Evolutionary conservation across 2,797 vertebrate species (phyloP), one percentile per base, ranked within the genome.

Genomic region (Thaleichthys pacificus): DNA sequence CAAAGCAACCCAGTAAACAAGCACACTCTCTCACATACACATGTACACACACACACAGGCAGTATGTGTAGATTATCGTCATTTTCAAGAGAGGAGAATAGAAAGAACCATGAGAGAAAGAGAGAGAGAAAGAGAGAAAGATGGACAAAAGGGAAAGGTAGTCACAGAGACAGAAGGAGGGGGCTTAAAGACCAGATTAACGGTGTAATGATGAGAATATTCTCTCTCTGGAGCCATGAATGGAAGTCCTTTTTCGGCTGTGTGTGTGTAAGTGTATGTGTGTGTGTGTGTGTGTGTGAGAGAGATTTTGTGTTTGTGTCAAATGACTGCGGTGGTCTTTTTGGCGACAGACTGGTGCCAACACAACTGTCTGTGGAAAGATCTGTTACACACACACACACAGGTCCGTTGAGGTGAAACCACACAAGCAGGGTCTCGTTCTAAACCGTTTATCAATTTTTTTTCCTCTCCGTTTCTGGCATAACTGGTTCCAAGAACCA

Each of bases 241-340:
- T 87, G 85, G 83, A 82, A 77, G 84, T 68, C 62, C 70, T 89
- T 83, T 90, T 85, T 89, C 71, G 69, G 58, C 54, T 47, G 64
- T 51, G 63, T 65, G 61, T 65, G 49, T 30, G 61, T 61, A 12
- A 56, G n/a, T 3, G 7, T 70, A 54, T 84, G 84, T 82, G 75
- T 77, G 65, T 77, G 75, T 79, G 70, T 70, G 66, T 42, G 66
- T 61, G 24, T 73, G 32, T 38, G 63, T 47, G 32, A 21, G 62
- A 49, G 35, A 61, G 21, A 8, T 6, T 70, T 15, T 35, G 15
- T 21, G 51, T 51, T 24, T 21, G 47, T 49, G 54, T 74, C 56
- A n/a, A 54, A 54, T 24, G 54, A 57, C 78, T 84, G 62, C 84
- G 75, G 78, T 68, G 71, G 75, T 68, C 80, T 83, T 49, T 81